Evolutionary conservation across 2,113 vertebrate species (phyloP).

Genomic region (Gymnarchus niloticus): DNA sequence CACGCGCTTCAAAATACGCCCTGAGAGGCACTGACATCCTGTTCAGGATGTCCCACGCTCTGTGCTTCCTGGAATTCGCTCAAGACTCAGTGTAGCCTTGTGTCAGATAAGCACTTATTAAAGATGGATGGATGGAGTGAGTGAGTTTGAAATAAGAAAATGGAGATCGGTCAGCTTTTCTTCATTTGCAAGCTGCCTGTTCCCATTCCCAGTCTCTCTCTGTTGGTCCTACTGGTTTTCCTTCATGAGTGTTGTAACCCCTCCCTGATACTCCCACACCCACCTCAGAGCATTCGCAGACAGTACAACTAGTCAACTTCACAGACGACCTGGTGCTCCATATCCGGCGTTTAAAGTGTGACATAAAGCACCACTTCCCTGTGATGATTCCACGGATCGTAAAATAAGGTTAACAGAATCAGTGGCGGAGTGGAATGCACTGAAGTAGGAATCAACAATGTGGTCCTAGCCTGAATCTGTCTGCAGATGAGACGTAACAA

Average conservation of each 20-base stretch:
- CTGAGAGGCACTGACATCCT: neutral
- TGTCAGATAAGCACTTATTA: neutral
- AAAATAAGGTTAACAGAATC: neutral
- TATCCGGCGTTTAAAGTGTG: neutral
- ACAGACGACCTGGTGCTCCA: neutral
- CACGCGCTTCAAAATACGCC: neutral
- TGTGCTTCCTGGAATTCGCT: neutral
- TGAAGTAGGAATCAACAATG: neutral
- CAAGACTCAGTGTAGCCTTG: neutral
- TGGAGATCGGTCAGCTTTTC: neutral
- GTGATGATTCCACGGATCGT: neutral
- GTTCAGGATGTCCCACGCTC: neutral
- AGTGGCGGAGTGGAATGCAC: neutral
- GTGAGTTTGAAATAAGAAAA: conserved; percentile 1
- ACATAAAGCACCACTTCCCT: neutral
- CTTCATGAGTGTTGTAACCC: neutral
- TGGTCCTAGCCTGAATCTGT: neutral
- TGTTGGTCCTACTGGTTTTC: neutral
- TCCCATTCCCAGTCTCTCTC: too few relatives aligned
- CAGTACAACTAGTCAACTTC: neutral
- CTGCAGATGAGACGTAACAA: neutral
- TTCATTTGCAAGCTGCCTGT: neutral
- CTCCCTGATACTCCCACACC: neutral
- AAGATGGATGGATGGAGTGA: neutral
- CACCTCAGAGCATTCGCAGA: neutral